Evolutionary conservation across 2,113 vertebrate genomes (phyloP).

Genomic region (Solenodon paradoxus): DNA sequence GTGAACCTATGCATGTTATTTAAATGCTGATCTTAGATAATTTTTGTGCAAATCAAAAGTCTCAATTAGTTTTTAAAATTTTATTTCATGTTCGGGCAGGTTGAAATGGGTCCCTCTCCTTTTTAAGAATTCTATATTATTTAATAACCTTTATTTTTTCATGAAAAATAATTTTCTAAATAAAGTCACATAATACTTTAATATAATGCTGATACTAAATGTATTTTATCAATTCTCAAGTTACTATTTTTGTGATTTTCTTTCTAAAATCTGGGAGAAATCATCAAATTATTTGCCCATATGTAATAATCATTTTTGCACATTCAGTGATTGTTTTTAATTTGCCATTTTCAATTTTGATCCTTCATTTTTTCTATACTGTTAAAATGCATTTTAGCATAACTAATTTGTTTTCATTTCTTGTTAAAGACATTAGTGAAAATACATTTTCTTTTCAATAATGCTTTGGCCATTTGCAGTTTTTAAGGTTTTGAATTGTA

Average conservation of each 20-base stretch:
- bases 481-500: background rate
- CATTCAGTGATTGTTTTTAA: background rate
- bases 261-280: background rate
- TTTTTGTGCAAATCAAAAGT: too few relatives aligned
- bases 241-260: background rate
- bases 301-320: background rate
- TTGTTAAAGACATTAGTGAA: background rate
- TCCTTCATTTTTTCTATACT: background rate
- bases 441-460: background rate
- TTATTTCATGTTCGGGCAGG: background rate
- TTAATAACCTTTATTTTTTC: background rate
- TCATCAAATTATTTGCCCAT: background rate
- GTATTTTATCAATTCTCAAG: background rate
- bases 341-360: background rate
- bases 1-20: background rate
- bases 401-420: background rate
- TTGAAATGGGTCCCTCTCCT: background rate
- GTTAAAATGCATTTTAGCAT: background rate
- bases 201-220: background rate
- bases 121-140: background rate
- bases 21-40: background rate
- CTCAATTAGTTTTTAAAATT: background rate
- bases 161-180: background rate
- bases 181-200: background rate
- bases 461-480: background rate